Evolutionary conservation across 2,888 invertebrate genomes (phyloP).

Genomic region (Thecocarcelia acutangulata): DNA sequence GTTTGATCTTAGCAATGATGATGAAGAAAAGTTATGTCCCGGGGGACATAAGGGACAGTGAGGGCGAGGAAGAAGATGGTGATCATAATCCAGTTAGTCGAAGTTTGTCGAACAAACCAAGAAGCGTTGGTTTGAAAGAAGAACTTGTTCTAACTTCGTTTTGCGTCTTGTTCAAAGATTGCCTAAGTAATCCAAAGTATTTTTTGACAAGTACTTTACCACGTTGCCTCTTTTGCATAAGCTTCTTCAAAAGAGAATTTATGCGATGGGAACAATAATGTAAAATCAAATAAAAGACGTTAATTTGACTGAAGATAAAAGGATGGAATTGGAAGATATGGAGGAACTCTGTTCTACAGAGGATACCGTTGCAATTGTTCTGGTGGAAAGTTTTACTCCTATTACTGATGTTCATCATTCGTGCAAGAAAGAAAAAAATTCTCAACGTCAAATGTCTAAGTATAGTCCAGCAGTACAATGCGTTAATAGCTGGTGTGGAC

Average conservation of each 20-base stretch:
- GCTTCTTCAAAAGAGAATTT: slow-evolving; percentile 42
- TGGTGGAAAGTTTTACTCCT: slow-evolving; percentile 38
- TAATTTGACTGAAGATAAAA: slow-evolving; percentile 51
- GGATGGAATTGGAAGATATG: slow-evolving; percentile 44
- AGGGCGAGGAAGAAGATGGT: slow-evolving; percentile 38
- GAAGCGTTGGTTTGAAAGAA: slow-evolving; percentile 50
- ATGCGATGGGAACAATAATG: slow-evolving; percentile 48
- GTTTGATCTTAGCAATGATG: slow-evolving; percentile 44
- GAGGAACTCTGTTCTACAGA: slow-evolving; percentile 50
- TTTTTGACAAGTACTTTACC: slow-evolving; percentile 50
- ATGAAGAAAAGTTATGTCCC: slow-evolving; percentile 39
- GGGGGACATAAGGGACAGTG: slow-evolving; percentile 43
- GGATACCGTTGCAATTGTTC: slow-evolving; percentile 38
- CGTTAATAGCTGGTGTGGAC: neutral
- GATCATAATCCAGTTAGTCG: slow-evolving; percentile 29
- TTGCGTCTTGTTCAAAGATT: slow-evolving; percentile 45
- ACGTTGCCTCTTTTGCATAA: slow-evolving; percentile 49
- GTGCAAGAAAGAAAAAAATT: too few relatives aligned
- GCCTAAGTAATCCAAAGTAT: slow-evolving; percentile 37
- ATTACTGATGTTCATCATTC: slow-evolving; percentile 26
- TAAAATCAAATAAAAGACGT: slow-evolving; percentile 46
- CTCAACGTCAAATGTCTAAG: too few relatives aligned
- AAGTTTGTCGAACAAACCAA: slow-evolving; percentile 15
- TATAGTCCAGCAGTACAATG: too few relatives aligned
- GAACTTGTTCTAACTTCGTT: slow-evolving; percentile 46